Conservation (phyloP, 2,797 vertebrate species). For the Lithobates pipiens region DNA sequence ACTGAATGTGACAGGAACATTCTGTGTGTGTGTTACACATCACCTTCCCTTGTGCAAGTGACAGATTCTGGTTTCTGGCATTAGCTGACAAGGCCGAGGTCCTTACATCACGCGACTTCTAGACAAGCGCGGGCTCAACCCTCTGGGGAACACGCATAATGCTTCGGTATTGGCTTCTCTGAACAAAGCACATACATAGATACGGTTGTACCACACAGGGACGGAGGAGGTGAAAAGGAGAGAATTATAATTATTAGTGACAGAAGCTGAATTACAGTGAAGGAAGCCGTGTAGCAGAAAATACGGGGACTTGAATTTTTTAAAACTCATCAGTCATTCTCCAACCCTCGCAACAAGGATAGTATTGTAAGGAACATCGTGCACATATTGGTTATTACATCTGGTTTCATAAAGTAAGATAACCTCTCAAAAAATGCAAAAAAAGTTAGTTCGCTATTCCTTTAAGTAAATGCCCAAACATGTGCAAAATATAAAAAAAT, state of each 20-base stretch:
- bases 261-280: not conserved
- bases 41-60: constrained; percentile 47
- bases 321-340: too few species aligned
- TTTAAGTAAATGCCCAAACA: too few species aligned
- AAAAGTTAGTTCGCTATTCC: too few species aligned
- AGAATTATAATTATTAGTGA: constrained; percentile 3
- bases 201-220: not conserved
- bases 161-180: not conserved
- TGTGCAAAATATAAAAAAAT: too few species aligned
- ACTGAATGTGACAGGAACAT: constrained; percentile 51
- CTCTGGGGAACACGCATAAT: constrained; percentile 21
- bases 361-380: too few species aligned
- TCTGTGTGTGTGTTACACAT: constrained; percentile 41
- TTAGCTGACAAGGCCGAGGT: constrained; percentile 25
- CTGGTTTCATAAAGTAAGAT: too few species aligned
- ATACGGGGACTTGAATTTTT: too few species aligned
- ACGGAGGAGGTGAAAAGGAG: not conserved
- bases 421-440: too few species aligned
- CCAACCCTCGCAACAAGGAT: too few species aligned
- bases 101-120: constrained; percentile 17
- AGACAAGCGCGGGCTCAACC: constrained; percentile 21
- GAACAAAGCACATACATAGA: not conserved
- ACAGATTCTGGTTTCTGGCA: constrained; percentile 49
- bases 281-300: too few species aligned
- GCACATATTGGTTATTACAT: too few species aligned